phyloP scores from a whole-genome alignment of 2,797 vertebrate genomes.

The Anisognathus igniventris region DNA sequence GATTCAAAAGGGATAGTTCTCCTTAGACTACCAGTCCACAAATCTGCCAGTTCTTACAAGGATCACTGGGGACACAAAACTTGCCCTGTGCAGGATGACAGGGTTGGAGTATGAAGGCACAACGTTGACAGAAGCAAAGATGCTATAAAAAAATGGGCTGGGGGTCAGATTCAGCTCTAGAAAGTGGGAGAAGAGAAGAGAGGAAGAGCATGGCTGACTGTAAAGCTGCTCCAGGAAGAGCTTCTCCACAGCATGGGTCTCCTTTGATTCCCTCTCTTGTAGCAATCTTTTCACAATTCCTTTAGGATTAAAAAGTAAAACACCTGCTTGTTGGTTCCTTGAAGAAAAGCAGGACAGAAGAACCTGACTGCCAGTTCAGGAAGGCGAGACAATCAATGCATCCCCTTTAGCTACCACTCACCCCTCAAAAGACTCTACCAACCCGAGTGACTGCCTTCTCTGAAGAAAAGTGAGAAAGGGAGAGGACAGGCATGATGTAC shows the following conservation, averaged over 20 bases:
- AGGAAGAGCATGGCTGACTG: background rate
- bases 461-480: background rate
- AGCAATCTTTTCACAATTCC: background rate
- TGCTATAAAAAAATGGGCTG: rapidly evolving
- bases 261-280: background rate
- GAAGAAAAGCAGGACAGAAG: background rate
- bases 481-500: background rate
- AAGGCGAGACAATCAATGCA: background rate
- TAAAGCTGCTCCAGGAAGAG: background rate
- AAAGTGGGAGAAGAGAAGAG: background rate
- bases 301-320: background rate
- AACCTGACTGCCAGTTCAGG: background rate
- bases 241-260: background rate
- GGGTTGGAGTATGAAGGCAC: background rate
- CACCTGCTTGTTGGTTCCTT: background rate
- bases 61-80: background rate
- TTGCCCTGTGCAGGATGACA: background rate
- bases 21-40: background rate
- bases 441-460: background rate
- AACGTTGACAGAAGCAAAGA: background rate
- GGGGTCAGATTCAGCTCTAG: background rate
- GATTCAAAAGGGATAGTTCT: background rate
- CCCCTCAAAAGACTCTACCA: background rate
- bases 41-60: background rate
- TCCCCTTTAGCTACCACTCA: background rate